Evolutionary conservation across 2,113 vertebrate genomes (phyloP).

Genomic region (Laterallus jamaicensis): DNA sequence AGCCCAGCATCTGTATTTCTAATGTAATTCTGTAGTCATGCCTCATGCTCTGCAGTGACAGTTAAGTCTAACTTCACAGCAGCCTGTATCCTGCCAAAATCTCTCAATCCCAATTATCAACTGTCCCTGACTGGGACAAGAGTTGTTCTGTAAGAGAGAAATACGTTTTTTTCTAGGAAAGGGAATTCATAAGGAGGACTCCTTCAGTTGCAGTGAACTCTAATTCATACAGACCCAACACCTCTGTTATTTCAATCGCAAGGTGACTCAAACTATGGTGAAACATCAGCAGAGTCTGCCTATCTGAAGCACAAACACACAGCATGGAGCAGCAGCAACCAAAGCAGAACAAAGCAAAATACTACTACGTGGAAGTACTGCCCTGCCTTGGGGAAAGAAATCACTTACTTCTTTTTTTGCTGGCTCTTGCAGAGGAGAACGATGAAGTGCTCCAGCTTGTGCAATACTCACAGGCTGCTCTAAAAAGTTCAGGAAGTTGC

Average conservation of each 20-base stretch:
- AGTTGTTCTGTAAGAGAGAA: background rate
- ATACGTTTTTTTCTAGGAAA: background rate
- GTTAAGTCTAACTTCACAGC: background rate
- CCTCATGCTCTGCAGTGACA: background rate
- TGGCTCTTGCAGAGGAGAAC: background rate
- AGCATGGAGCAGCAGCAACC: background rate
- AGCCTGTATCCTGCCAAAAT: background rate
- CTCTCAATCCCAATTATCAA: background rate
- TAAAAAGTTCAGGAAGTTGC: background rate
- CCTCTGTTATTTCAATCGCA: background rate
- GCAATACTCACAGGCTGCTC: background rate
- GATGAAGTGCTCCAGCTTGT: background rate
- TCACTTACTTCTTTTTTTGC: background rate
- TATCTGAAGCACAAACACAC: background rate
- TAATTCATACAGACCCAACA: background rate
- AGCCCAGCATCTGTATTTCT: background rate
- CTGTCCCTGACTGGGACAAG: background rate
- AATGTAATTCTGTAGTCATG: background rate
- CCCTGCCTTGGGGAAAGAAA: background rate
- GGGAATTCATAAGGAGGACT: background rate
- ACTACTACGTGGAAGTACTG: background rate
- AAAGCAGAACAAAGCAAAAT: background rate
- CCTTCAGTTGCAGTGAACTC: background rate
- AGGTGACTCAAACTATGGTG: background rate
- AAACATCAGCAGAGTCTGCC: background rate